Percentiles rank a stretch among this genome's conserved stretches.
These are phyloP conservation scores for Bombyx mori DNA, from an alignment of 1,140 invertebrate species.

Conservation along the genomic window DNA sequence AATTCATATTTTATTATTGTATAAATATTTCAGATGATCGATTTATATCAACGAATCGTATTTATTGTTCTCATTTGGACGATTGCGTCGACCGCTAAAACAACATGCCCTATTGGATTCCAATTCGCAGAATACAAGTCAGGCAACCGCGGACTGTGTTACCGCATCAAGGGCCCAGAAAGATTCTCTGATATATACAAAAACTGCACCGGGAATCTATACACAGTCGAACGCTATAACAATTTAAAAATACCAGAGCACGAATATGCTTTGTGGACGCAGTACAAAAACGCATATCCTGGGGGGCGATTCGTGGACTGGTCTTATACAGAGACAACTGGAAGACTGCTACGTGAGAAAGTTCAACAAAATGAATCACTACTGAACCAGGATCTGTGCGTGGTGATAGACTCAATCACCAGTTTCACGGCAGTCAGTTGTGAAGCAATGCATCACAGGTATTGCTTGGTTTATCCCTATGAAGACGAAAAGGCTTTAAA, in stretches of 20 bases:
- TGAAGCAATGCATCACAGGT: slow-evolving; percentile 47
- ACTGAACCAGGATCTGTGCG: slow-evolving; percentile 39
- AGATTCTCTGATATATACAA: slow-evolving; percentile 39
- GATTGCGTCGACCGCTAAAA: background rate
- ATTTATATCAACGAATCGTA: no score
- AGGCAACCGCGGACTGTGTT: slow-evolving; percentile 29
- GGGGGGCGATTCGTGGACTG: slow-evolving; percentile 56
- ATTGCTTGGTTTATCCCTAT: slow-evolving; percentile 51
- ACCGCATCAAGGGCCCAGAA: slow-evolving; percentile 44
- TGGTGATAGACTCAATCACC: slow-evolving; percentile 37
- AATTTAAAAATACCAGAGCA: slow-evolving; percentile 31
- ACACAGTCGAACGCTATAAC: slow-evolving; percentile 33
- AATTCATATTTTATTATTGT: no score
- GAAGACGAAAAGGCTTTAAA: slow-evolving; percentile 16
- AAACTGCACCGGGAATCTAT: slow-evolving; percentile 50
- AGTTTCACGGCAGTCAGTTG: slow-evolving; percentile 44
- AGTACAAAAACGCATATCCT: slow-evolving; percentile 51
- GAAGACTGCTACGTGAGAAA: slow-evolving; percentile 12
- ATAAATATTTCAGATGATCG: no score
- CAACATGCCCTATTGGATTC: slow-evolving; percentile 41
- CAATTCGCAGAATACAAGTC: slow-evolving; percentile 23
- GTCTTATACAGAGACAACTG: slow-evolving; percentile 34
- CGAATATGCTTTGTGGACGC: slow-evolving; percentile 47
- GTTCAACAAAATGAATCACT: slow-evolving; percentile 17
- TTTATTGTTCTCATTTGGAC: no score